Conservation (phyloP, 2,888 invertebrate genomes). For the Erynnis tages region DNA sequence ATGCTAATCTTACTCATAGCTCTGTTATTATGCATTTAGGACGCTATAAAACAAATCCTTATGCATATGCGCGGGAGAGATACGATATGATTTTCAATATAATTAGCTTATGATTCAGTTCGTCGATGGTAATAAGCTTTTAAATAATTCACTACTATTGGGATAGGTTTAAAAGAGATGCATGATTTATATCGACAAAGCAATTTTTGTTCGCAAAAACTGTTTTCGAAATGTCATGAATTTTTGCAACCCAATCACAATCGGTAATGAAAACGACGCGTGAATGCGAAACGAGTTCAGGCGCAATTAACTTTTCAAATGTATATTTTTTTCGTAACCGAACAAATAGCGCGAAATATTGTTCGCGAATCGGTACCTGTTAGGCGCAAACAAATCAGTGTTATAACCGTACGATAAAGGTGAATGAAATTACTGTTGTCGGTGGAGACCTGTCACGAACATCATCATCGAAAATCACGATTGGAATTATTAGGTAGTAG, state of each 20-base stretch:
- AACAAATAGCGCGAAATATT: slow-evolving; percentile 11
- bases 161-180: slow-evolving; percentile 14
- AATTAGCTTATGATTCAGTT: slow-evolving; percentile 30
- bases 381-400: not conserved
- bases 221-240: slow-evolving; percentile 27
- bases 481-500: slow-evolving; percentile 60
- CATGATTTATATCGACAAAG: slow-evolving; percentile 25
- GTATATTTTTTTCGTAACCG: slow-evolving; percentile 20
- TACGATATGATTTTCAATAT: slow-evolving; percentile 44
- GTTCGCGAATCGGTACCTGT: slow-evolving; percentile 3
- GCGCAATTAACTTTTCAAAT: slow-evolving; percentile 28
- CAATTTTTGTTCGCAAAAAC: slow-evolving; percentile 22
- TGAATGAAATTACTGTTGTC: slow-evolving; percentile 13
- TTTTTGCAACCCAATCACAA: slow-evolving; percentile 28
- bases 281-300: slow-evolving; percentile 26
- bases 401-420: slow-evolving; percentile 8
- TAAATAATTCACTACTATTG: slow-evolving; percentile 17
- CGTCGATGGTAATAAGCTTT: slow-evolving; percentile 20
- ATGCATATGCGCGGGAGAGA: slow-evolving; percentile 56
- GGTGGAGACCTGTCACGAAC: slow-evolving; percentile 53
- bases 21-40: slow-evolving; percentile 54
- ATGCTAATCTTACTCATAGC: slow-evolving; percentile 55
- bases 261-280: slow-evolving; percentile 28
- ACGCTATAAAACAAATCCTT: slow-evolving; percentile 53
- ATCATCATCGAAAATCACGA: slow-evolving; percentile 67